Base-by-base conservation (phyloP, 1,140 invertebrate species). In the Scaptomyza hsui region DNA sequence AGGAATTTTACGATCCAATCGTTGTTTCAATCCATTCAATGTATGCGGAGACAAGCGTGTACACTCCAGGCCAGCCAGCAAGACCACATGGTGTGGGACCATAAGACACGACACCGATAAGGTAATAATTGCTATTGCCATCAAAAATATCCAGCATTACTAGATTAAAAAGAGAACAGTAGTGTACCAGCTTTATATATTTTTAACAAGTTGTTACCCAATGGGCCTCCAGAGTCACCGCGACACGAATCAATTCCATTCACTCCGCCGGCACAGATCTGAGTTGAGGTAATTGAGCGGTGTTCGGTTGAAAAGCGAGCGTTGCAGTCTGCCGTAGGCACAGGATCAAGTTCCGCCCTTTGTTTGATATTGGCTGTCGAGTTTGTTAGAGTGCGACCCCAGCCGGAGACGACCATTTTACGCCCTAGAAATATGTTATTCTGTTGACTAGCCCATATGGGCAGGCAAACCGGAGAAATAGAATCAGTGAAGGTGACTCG, bases 381-480 rank as follows among this genome's bases (percentile, higher is more conserved):
- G 15, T 92, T 92, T 5, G 78, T 92, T 89, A 95, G 95, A 1
- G 95, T 96, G 80, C 93, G 94, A 6, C 97, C 97, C 97, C 97
- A 97, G 12, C 97, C 97, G 2, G 96, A 95, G 0, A 96, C 95
- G 56, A 93, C 93, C 32, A 96, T 92, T 35, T 91, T 93, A n/a
- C 91, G 78, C 0, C 92, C 92, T 1, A 93, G 77, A 48, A 93
- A 94, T 0, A 79, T 80, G 4, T 71, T 78, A 13, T 80, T 91
- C 1, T 78, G 88, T 32, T 93, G 76, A 6, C 91, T 63, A 7
- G 73, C 79, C 13, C 89, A 71, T 1, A 72, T 71, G 6, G 96
- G 96, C 1, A 97, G 78, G 73, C 96, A 97, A 15, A 97, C 94
- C 0, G 96, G 95, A 69, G 93, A 92, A 18, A 97, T 94, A 48